phyloP scores from a whole-genome alignment of 2,113 vertebrate species.

The Cryptotis parvus region DNA sequence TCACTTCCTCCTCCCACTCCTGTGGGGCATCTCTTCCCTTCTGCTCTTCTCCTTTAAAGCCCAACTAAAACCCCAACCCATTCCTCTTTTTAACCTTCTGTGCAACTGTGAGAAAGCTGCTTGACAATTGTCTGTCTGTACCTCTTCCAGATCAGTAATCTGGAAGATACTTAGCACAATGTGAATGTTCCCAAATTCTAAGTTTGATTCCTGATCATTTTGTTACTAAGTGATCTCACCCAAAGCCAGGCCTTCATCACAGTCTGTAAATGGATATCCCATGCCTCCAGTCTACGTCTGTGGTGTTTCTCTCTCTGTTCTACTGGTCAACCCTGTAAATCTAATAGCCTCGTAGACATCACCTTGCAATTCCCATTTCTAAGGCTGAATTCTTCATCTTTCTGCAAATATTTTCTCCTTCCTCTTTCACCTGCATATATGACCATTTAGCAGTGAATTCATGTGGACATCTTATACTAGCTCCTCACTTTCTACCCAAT shows the following conservation, averaged over 20 bases:
- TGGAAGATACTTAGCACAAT: too few relatives aligned
- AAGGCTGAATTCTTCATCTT: accelerated
- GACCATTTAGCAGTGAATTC: background rate
- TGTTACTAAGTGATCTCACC: accelerated
- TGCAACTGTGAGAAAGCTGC: background rate
- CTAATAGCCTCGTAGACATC: accelerated
- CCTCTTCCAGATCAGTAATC: accelerated
- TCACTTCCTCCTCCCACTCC: background rate
- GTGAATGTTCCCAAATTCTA: accelerated
- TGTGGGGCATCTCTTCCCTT: background rate
- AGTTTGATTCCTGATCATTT: accelerated
- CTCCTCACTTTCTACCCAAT: too few relatives aligned
- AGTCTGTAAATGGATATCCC: too few relatives aligned
- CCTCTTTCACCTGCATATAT: background rate
- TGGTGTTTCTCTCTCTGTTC: too few relatives aligned
- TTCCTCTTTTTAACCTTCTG: background rate
- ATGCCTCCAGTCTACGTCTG: accelerated
- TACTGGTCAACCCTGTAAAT: accelerated
- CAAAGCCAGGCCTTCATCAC: background rate
- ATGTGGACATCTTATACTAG: accelerated
- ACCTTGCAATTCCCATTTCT: background rate
- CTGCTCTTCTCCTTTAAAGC: background rate
- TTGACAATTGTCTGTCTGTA: background rate
- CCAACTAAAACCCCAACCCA: background rate
- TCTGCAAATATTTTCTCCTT: background rate